A percentile compares a stretch with the other conserved stretches of the same genome.
phyloP scores from a whole-genome alignment of 1,140 invertebrate genomes.

The Ctenoplectra terminalis region DNA sequence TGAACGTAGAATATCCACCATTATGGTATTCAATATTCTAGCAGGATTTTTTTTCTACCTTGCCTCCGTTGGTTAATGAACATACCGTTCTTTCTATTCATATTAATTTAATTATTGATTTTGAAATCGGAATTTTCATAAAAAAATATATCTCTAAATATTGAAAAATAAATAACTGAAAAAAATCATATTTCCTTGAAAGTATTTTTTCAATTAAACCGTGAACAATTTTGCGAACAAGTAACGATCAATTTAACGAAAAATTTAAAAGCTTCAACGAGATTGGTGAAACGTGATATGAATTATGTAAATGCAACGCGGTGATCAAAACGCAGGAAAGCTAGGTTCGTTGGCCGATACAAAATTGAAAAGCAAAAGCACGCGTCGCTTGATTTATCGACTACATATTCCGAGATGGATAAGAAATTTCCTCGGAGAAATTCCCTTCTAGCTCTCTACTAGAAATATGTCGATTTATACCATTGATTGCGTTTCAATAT shows the following conservation, averaged over 20 bases:
- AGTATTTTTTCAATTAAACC: too few relatives aligned
- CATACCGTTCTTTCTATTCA: too few relatives aligned
- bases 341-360: constrained; percentile 12
- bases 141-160: accelerated
- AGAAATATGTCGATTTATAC: background rate
- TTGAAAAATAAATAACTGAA: background rate
- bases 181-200: background rate
- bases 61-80: too few relatives aligned
- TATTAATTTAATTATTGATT: background rate
- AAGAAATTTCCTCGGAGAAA: constrained; percentile 32
- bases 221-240: background rate
- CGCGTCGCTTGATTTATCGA: constrained; percentile 25
- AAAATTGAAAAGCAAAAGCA: constrained; percentile 33
- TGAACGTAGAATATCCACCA: background rate
- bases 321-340: background rate
- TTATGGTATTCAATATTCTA: too few relatives aligned
- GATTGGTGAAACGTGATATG: constrained; percentile 1
- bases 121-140: background rate
- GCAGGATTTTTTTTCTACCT: background rate
- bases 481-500: background rate
- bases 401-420: constrained; percentile 2
- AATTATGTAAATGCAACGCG: constrained; percentile 24
- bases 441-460: background rate
- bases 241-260: background rate
- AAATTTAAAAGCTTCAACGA: background rate